Evolutionary conservation across 2,113 vertebrate species (phyloP), one percentile per base, ranked within the genome.

Genomic region (Mesitornis unicolor): DNA sequence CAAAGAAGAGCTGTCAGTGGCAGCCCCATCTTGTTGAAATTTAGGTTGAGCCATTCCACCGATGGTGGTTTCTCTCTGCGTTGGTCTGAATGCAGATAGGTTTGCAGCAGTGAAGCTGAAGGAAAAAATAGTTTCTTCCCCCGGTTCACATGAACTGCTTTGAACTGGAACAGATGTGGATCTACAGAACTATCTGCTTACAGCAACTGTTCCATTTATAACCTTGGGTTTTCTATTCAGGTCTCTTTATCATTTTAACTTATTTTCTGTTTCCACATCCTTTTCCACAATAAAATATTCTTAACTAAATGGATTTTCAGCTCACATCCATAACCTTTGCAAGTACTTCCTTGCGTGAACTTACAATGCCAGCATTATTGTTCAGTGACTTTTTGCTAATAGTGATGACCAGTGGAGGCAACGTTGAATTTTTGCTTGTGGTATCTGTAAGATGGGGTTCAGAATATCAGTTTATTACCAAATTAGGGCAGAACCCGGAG

Each of bases 111-210:
- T 42, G 50, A 53, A 87, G 33, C 70, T 40, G 50, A 84, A 94
- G 65, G 65, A 67, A 95, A 91, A 95, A 96, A 95, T 91, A 91
- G 93, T 89, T 92, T 59, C 74, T 92, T 81, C 40, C 87, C 71
- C 71, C 95, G 79, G 95, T 97, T 98, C 97, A 95, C 96, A 97
- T 97, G 96, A 96, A 97, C 96, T 97, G 54, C 95, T 97, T 88
- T 98, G 96, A 97, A 97, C 95, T 96, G 92, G 94, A 96, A 31
- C 95, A 97, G 96, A 97, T 97, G 96, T 95, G 93, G 88, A 92
- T 95, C 90, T 95, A 67, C 95, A 92, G 89, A 96, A 95, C 96
- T 96, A n/a, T 97, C 90, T 88, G 89, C 90, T 96, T 69, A 92
- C 88, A 94, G 77, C 2, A 54, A 64, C 87, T 24, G 94, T 97